Evolutionary conservation across 2,113 vertebrate genomes (phyloP).

Genomic region (Lampris megalopsis): DNA sequence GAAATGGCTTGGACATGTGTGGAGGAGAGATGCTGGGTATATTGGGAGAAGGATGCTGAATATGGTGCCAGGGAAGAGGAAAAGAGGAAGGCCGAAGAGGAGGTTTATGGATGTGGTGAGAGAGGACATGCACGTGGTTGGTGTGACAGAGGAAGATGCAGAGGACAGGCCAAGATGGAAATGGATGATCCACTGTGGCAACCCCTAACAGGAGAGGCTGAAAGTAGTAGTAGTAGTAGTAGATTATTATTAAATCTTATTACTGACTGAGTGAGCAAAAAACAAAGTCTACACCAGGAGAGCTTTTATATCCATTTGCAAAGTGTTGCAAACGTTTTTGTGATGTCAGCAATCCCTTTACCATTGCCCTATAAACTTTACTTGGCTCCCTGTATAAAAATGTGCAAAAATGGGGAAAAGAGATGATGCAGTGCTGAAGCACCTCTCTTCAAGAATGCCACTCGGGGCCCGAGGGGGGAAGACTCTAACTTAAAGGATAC

Average conservation of each 20-base stretch:
- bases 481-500: not conserved
- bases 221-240: too few species aligned
- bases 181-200: too few species aligned
- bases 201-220: too few species aligned
- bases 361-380: slow-evolving; percentile 29
- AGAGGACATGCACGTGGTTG: too few species aligned
- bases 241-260: not conserved
- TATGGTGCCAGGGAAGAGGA: too few species aligned
- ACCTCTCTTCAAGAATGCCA: not conserved
- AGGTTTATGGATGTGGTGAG: too few species aligned
- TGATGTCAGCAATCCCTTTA: slow-evolving; percentile 15
- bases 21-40: too few species aligned
- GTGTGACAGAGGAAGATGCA: too few species aligned
- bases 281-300: not conserved
- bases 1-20: too few species aligned
- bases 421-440: not conserved
- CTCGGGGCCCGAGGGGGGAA: not conserved
- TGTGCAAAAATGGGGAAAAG: not conserved
- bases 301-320: not conserved
- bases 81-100: too few species aligned
- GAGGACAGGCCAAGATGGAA: too few species aligned
- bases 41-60: too few species aligned
- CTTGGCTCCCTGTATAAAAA: not conserved
- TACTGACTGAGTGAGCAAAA: not conserved
- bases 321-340: slow-evolving; percentile 20